Percentiles rank a stretch among this genome's conserved stretches.
These are phyloP conservation scores for Macrotrachela quadricornifera DNA, from an alignment of 1,140 invertebrate species.

Conservation along the genomic window DNA sequence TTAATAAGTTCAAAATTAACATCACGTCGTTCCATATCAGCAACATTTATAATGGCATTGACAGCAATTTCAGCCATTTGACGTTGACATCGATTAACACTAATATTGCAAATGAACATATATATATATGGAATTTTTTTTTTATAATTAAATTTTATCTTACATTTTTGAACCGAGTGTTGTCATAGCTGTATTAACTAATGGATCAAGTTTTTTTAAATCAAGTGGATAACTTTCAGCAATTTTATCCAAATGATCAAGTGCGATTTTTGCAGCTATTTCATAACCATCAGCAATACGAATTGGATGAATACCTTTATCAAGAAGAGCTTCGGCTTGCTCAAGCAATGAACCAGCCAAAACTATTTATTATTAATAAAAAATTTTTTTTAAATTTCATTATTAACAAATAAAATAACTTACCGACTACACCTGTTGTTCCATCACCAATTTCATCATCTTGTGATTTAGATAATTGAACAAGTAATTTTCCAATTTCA, in stretches of 20 bases:
- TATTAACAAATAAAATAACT: no score
- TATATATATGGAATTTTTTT: conserved; percentile 12
- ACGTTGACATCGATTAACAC: conserved; percentile 43
- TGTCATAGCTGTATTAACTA: conserved; percentile 87
- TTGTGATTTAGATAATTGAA: conserved; percentile 89
- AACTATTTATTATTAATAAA: conserved; percentile 35
- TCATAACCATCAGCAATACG: conserved; percentile 97
- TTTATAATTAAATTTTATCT: conserved; percentile 12
- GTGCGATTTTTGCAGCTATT: conserved; percentile 70
- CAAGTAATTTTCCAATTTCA: conserved; percentile 88
- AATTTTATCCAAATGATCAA: conserved; percentile 64
- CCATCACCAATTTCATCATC: conserved; percentile 99
- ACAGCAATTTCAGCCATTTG: conserved; percentile 99
- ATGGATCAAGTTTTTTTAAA: conserved; percentile 54
- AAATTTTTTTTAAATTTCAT: no score
- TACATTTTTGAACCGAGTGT: conserved; percentile 96
- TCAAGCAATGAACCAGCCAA: conserved; percentile 74
- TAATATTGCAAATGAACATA: no score
- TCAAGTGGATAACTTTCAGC: conserved; percentile 68
- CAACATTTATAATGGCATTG: conserved; percentile 73
- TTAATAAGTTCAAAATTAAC: conserved; percentile 99
- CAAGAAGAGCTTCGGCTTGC: conserved; percentile 71
- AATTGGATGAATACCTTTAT: conserved; percentile 94
- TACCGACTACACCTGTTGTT: conserved; percentile 77
- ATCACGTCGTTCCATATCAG: conserved; percentile 73